A percentile compares a stretch with the other conserved stretches of the same genome.
Evolutionary conservation across 2,113 vertebrate genomes (phyloP).

Genomic region (Abramis brama): DNA sequence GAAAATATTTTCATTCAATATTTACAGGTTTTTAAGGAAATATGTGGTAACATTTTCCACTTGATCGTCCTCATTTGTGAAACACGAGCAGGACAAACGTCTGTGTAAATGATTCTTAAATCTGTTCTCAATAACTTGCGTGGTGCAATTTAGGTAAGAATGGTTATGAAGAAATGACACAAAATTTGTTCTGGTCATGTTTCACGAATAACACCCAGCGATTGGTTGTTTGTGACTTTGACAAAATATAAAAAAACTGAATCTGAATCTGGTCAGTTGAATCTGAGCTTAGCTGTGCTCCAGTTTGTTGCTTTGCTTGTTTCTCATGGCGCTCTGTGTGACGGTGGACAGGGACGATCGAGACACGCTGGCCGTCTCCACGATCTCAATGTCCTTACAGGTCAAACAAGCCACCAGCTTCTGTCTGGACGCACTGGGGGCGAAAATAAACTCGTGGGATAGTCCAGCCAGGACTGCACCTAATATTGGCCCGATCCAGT

Average conservation of each 20-base stretch:
- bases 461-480: conserved; percentile 77
- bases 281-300: conserved; percentile 66
- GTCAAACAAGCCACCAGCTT: conserved; percentile 81
- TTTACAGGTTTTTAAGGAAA: neutral
- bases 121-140: neutral
- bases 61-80: neutral
- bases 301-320: conserved; percentile 70
- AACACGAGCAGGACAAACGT: neutral
- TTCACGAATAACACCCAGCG: neutral
- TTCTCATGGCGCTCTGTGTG: conserved; percentile 71
- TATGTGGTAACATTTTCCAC: neutral
- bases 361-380: conserved; percentile 80
- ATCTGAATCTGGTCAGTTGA: neutral
- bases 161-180: neutral
- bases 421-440: conserved; percentile 75
- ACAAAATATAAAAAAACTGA: neutral
- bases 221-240: neutral
- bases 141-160: neutral
- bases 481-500: conserved; percentile 79
- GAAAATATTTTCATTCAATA: neutral
- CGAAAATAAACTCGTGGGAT: conserved; percentile 82
- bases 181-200: neutral
- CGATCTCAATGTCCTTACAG: conserved; percentile 80
- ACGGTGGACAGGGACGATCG: conserved; percentile 77
- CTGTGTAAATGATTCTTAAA: neutral